Evolutionary conservation across 2,888 invertebrate species (phyloP).

Genomic region (Thymelicus acteon): DNA sequence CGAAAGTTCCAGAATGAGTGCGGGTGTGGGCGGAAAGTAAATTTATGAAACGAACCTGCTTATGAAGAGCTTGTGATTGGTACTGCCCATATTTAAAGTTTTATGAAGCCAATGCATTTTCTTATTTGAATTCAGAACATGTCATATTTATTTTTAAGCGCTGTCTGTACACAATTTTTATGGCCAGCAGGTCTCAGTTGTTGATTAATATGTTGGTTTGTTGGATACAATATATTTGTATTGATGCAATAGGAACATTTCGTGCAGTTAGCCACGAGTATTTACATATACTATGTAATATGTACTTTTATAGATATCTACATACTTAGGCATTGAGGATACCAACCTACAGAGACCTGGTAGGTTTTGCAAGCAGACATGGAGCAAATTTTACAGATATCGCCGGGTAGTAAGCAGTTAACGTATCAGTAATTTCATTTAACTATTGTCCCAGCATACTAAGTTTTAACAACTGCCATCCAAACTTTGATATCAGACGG

Average conservation of each 20-base stretch:
- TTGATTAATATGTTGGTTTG: too few relatives aligned
- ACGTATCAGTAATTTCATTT: conserved; percentile 17
- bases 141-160: background rate
- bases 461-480: conserved; percentile 41
- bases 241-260: too few relatives aligned
- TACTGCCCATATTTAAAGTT: conserved; percentile 14
- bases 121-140: background rate
- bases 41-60: conserved; percentile 54
- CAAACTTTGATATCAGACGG: conserved; percentile 45
- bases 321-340: background rate
- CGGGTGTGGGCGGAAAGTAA: conserved; percentile 60
- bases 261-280: too few relatives aligned
- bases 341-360: background rate
- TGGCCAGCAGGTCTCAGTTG: background rate
- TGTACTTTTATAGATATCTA: too few relatives aligned
- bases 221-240: too few relatives aligned
- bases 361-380: background rate
- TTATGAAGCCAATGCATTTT: background rate
- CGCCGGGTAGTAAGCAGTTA: background rate
- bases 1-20: conserved; percentile 4
- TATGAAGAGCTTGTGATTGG: conserved; percentile 37
- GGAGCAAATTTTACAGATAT: background rate
- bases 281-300: too few relatives aligned
- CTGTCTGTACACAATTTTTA: background rate
- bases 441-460: conserved; percentile 38